Conservation (phyloP, 2,888 invertebrate genomes). For the Apantesis nais region DNA sequence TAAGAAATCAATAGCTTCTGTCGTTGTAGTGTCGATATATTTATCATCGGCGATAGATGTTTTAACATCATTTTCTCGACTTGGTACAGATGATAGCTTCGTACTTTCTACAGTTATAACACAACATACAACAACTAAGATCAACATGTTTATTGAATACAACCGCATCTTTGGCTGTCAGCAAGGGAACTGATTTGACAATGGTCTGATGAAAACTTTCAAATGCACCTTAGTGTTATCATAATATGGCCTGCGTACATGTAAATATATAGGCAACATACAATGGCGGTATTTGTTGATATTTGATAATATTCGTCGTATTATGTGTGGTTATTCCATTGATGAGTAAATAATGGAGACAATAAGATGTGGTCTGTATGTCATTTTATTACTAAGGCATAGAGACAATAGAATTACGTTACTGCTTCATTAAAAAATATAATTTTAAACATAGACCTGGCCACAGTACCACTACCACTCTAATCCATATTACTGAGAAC, state of each 20-base stretch:
- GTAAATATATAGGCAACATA: neutral
- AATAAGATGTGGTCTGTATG: neutral
- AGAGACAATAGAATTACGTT: neutral
- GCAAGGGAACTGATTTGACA: neutral
- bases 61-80: neutral
- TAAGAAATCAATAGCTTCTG: conserved; percentile 21
- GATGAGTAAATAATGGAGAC: neutral
- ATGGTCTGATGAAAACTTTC: neutral
- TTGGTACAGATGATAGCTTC: neutral
- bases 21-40: neutral
- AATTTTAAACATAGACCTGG: neutral
- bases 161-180: neutral
- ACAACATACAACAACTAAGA: conserved; percentile 10
- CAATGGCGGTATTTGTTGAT: conserved; percentile 3
- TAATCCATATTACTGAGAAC: no score
- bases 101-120: conserved; percentile 18
- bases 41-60: neutral
- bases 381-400: neutral
- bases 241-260: neutral
- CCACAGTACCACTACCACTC: no score
- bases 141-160: conserved; percentile 11
- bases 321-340: neutral
- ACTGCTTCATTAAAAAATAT: neutral
- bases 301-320: conserved; percentile 4
- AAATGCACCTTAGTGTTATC: neutral